Conservation (phyloP, 2,888 invertebrate species). For the Tetanocera ferruginea region DNA sequence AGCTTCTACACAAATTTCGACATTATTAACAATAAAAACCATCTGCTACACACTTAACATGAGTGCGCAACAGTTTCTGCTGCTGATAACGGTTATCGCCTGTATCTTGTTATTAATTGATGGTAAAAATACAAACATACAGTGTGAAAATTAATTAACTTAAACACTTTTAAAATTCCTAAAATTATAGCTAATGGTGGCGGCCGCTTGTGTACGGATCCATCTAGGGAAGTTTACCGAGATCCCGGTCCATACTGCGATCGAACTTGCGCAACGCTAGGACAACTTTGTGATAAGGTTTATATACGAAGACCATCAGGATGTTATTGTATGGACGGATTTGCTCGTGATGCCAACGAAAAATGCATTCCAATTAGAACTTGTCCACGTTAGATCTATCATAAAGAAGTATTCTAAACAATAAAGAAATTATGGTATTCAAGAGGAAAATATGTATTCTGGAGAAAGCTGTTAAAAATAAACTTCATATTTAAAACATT, state of each 20-base stretch:
- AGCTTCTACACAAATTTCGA: neutral
- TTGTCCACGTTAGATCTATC: neutral
- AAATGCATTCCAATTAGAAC: slow-evolving; percentile 9
- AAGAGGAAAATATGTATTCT: too few species aligned
- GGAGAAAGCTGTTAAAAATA: too few species aligned
- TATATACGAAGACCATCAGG: neutral
- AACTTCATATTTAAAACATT: too few species aligned
- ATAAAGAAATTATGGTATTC: too few species aligned
- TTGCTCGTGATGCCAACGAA: neutral
- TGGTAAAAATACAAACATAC: too few species aligned
- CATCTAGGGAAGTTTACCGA: slow-evolving; percentile 45
- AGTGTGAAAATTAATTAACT: too few species aligned
- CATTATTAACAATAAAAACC: neutral
- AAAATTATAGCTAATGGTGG: neutral
- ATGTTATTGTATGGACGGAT: neutral
- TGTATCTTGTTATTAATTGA: neutral
- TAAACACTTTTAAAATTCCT: too few species aligned
- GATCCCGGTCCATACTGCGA: slow-evolving; percentile 48
- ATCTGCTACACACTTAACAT: neutral
- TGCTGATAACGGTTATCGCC: neutral
- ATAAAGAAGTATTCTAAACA: too few species aligned
- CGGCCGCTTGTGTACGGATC: neutral
- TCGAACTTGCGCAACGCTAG: slow-evolving; percentile 39
- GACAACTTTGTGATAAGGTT: slow-evolving; percentile 39
- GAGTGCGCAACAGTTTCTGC: neutral